These are phyloP conservation scores for Tachysurus fulvidraco DNA, from an alignment of 2,113 vertebrate species.

Conservation along the genomic window DNA sequence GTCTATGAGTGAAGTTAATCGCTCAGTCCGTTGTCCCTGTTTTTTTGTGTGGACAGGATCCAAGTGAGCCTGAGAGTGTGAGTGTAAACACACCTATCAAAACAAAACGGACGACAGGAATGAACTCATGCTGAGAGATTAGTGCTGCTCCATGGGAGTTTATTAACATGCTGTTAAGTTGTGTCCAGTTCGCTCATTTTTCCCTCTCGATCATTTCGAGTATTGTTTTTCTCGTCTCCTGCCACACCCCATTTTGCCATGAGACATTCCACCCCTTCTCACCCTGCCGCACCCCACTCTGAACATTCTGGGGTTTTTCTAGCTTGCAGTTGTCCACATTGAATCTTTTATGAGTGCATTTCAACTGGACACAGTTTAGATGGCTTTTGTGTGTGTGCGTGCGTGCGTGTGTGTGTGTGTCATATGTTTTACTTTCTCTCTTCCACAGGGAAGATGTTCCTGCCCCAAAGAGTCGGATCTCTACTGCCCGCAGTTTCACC, in stretches of 20 bases:
- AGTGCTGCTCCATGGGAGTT: background rate
- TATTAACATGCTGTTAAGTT: background rate
- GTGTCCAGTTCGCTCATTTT: background rate
- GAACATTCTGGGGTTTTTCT: background rate
- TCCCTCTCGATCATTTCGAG: background rate
- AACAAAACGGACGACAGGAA: background rate
- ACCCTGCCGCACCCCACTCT: background rate
- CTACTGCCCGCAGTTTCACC: slow-evolving; percentile 90
- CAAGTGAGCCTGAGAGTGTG: background rate
- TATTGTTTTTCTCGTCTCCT: background rate
- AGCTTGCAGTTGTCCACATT: background rate
- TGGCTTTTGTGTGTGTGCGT: background rate
- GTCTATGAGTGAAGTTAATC: background rate
- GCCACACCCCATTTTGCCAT: background rate
- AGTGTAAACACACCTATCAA: background rate
- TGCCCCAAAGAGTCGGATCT: slow-evolving; percentile 91
- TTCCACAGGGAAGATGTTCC: slow-evolving; percentile 89
- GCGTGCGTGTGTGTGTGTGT: background rate
- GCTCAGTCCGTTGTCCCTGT: background rate
- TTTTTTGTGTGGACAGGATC: background rate
- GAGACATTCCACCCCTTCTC: no score
- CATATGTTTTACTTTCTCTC: background rate
- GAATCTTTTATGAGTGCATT: background rate
- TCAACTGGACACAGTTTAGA: background rate
- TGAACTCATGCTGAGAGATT: background rate